Percentiles rank a stretch among this genome's conserved stretches.
These are phyloP conservation scores for Torymus aiolomorphi DNA, from an alignment of 2,888 invertebrate genomes.

Conservation along the genomic window DNA sequence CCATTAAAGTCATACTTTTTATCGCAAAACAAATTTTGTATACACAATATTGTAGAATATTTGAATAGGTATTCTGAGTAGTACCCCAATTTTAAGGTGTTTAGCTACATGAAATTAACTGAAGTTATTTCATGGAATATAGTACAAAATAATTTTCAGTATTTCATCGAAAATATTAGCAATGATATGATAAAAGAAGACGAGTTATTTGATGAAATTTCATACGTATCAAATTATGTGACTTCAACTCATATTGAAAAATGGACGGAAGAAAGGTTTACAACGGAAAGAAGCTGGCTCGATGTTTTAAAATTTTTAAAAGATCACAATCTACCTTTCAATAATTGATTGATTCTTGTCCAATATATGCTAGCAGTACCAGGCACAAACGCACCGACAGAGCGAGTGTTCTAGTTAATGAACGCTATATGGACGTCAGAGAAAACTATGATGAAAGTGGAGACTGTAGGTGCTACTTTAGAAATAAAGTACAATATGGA, in stretches of 20 bases:
- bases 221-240: background rate
- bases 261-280: background rate
- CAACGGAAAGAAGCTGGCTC: background rate
- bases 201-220: background rate
- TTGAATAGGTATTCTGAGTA: background rate
- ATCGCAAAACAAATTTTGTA: no score
- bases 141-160: background rate
- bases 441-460: no score
- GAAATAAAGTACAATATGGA: no score
- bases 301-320: background rate
- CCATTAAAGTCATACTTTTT: no score
- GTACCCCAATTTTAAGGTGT: background rate
- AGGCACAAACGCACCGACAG: constrained; percentile 1
- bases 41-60: background rate
- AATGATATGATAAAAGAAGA: background rate
- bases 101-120: background rate
- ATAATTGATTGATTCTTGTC: background rate
- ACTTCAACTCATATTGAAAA: background rate
- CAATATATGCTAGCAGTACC: background rate
- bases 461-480: background rate
- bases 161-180: background rate
- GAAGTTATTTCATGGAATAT: background rate
- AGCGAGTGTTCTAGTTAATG: background rate
- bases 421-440: background rate
- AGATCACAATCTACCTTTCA: background rate